Conservation (phyloP, 1,140 invertebrate genomes). For the Bombus huntii region DNA sequence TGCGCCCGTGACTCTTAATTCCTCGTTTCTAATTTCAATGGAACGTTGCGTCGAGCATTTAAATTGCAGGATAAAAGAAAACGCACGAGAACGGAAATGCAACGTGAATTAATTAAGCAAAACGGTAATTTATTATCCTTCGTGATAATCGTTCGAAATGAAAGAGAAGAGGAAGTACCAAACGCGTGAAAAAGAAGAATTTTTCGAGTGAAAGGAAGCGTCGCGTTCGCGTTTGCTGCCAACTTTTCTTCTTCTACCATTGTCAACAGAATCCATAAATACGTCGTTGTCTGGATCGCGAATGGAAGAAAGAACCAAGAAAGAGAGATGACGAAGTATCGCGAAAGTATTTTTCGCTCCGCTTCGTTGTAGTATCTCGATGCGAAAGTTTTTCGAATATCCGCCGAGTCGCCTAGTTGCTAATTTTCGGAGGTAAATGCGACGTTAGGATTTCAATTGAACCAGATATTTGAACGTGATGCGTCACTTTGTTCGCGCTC, state of each 20-base stretch:
- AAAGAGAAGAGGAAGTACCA: background rate
- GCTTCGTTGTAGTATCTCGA: background rate
- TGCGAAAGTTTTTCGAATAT: too few relatives aligned
- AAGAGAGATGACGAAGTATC: slow-evolving; percentile 34
- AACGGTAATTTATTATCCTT: background rate
- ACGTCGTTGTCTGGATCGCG: slow-evolving; percentile 53
- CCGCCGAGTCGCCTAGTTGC: background rate
- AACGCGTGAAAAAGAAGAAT: background rate
- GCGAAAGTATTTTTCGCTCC: slow-evolving; percentile 18
- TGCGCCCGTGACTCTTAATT: background rate
- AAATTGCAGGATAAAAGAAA: background rate
- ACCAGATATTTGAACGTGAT: background rate
- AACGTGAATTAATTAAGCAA: background rate
- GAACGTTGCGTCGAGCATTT: background rate
- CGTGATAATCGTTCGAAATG: background rate
- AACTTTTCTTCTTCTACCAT: slow-evolving; percentile 69
- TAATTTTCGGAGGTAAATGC: slow-evolving; percentile 21
- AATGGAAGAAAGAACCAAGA: slow-evolving; percentile 21
- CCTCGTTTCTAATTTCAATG: background rate
- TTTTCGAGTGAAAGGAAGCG: slow-evolving; percentile 13
- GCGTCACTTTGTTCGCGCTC: background rate
- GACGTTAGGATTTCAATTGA: background rate
- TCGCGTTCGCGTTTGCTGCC: slow-evolving; percentile 54
- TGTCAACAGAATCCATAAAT: slow-evolving; percentile 74
- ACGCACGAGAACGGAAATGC: background rate